Percentiles rank a stretch among this genome's conserved stretches.
Conservation (phyloP, 2,888 invertebrate genomes). For the Opisthograptis luteolata region DNA sequence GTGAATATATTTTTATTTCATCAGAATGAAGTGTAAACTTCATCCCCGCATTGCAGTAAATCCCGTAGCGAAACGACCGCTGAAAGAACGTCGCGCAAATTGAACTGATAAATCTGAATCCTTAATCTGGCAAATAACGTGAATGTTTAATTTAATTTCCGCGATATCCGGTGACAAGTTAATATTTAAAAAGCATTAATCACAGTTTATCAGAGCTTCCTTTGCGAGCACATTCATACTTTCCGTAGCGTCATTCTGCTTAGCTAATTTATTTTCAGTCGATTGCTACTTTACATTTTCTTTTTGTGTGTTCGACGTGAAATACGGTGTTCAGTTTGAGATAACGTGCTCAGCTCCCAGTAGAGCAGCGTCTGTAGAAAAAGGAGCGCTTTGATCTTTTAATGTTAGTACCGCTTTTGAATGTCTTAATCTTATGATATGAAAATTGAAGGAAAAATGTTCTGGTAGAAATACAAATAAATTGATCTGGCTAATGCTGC, state of each 20-base stretch:
- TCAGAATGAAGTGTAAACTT: slow-evolving; percentile 11
- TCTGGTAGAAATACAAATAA: too few species aligned
- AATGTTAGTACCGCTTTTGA: slow-evolving; percentile 11
- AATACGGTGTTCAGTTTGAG: slow-evolving; percentile 14
- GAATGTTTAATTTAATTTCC: slow-evolving; percentile 16
- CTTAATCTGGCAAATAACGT: slow-evolving; percentile 16
- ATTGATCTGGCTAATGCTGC: too few species aligned
- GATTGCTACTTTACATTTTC: slow-evolving; percentile 24
- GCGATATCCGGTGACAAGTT: slow-evolving; percentile 14
- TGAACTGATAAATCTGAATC: slow-evolving; percentile 17
- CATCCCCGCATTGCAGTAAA: slow-evolving; percentile 13
- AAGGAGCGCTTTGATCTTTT: slow-evolving; percentile 11
- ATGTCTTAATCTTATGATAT: not conserved
- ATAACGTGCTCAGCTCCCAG: slow-evolving; percentile 15
- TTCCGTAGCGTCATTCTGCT: slow-evolving; percentile 18
- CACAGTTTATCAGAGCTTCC: slow-evolving; percentile 25
- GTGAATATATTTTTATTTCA: not conserved
- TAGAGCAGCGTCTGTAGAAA: slow-evolving; percentile 10
- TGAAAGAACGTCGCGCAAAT: slow-evolving; percentile 9
- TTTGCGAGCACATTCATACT: slow-evolving; percentile 18
- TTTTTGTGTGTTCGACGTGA: slow-evolving; percentile 28
- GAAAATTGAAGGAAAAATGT: not conserved
- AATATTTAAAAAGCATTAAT: slow-evolving; percentile 27
- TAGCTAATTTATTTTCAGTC: slow-evolving; percentile 19
- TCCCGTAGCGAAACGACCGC: not conserved